Conservation (phyloP, 2,888 invertebrate genomes). For the Lithodes maja region DNA sequence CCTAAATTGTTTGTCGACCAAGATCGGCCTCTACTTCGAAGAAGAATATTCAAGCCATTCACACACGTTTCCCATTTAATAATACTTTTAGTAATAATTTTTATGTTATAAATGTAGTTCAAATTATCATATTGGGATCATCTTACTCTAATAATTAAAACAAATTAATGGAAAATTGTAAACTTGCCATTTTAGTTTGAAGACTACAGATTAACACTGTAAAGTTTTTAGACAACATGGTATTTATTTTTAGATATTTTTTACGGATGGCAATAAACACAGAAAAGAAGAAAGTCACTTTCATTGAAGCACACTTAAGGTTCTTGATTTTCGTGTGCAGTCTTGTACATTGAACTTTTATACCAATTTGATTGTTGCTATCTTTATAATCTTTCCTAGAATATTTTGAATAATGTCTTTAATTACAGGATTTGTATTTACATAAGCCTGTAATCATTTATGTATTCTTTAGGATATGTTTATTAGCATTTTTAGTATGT, state of each 20-base stretch:
- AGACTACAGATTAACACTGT: background rate
- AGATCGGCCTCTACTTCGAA: background rate
- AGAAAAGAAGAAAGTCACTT: background rate
- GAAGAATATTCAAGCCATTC: background rate
- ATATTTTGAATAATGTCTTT: too few species aligned
- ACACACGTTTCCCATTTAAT: slow-evolving; percentile 1
- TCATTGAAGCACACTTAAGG: background rate
- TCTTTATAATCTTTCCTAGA: too few species aligned
- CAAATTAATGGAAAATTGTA: background rate
- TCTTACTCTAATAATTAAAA: background rate
- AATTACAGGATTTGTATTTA: too few species aligned
- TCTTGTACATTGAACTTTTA: background rate
- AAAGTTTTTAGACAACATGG: slow-evolving; percentile 1
- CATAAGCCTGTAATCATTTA: too few species aligned
- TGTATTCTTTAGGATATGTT: too few species aligned
- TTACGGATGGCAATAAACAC: slow-evolving; percentile 42
- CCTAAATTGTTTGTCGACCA: background rate
- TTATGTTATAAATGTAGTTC: background rate
- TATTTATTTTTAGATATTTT: slow-evolving; percentile 32
- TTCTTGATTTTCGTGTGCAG: background rate
- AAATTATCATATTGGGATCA: background rate
- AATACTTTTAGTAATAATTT: background rate
- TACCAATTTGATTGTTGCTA: background rate
- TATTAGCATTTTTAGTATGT: too few species aligned
- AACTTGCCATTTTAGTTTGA: background rate